Percentiles rank a stretch among this genome's conserved stretches.
Evolutionary conservation across 2,888 invertebrate species (phyloP).

Genomic region (Leucophenga montana): DNA sequence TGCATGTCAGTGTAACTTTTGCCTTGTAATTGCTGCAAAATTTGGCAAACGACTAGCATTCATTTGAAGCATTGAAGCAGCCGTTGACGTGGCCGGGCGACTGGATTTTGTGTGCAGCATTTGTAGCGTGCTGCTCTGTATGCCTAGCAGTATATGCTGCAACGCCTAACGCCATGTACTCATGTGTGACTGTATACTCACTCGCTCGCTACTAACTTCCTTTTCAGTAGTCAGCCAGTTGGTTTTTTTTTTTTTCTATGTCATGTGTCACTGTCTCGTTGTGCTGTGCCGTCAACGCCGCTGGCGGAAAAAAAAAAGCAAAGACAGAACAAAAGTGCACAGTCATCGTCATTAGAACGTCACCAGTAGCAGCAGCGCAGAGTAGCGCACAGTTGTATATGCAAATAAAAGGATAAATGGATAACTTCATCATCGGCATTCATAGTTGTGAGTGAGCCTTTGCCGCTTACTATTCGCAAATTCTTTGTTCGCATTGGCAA

Average conservation of each 20-base stretch:
- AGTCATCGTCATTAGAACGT: slow-evolving; percentile 33
- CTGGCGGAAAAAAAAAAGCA: not conserved
- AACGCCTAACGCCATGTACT: not conserved
- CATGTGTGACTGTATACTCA: not conserved
- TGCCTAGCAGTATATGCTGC: not conserved
- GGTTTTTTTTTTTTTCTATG: slow-evolving; percentile 45
- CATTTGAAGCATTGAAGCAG: not conserved
- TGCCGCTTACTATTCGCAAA: not conserved
- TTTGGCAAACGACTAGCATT: slow-evolving; percentile 21
- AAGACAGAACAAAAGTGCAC: slow-evolving; percentile 29
- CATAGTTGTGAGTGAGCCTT: slow-evolving; percentile 32
- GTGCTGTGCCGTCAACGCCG: slow-evolving; percentile 39
- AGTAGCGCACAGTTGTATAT: slow-evolving; percentile 39
- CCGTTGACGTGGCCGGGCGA: too few relatives aligned
- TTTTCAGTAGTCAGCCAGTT: slow-evolving; percentile 47
- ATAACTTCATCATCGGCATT: slow-evolving; percentile 68
- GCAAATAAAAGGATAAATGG: slow-evolving; percentile 66
- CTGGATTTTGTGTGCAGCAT: not conserved
- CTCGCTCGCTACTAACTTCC: slow-evolving; percentile 44
- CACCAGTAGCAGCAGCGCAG: too few relatives aligned
- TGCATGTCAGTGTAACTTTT: slow-evolving; percentile 10
- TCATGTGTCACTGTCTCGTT: slow-evolving; percentile 66
- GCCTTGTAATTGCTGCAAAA: slow-evolving; percentile 24
- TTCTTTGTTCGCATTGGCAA: slow-evolving; percentile 22
- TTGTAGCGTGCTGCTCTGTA: not conserved